phyloP scores from a whole-genome alignment of 2,888 invertebrate species.

The Linnaemya vulpina region DNA sequence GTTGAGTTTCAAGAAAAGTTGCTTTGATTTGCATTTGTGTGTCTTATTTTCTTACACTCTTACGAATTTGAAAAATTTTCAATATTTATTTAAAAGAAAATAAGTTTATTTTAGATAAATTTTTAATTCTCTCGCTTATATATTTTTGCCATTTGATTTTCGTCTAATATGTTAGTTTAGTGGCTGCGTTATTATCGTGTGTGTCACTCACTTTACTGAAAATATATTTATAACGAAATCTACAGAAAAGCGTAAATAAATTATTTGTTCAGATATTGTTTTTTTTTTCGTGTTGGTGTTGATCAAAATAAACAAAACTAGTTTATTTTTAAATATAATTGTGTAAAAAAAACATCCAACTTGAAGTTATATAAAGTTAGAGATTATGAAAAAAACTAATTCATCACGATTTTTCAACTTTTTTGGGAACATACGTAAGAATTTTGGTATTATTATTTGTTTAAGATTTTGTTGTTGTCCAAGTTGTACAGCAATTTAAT shows the following conservation, averaged over 20 bases:
- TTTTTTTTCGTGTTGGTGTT: background rate
- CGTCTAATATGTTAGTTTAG: constrained; percentile 61
- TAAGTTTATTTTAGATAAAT: constrained; percentile 36
- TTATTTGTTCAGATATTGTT: constrained; percentile 7
- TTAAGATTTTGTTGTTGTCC: constrained; percentile 27
- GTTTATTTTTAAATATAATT: constrained; percentile 34
- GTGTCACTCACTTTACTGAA: background rate
- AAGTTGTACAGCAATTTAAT: constrained; percentile 49
- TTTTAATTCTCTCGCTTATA: constrained; percentile 28
- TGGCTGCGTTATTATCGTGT: constrained; percentile 50
- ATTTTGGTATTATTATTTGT: constrained; percentile 37
- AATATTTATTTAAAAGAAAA: constrained; percentile 24
- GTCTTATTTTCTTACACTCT: constrained; percentile 10
- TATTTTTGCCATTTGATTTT: constrained; percentile 25
- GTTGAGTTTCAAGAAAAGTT: constrained; percentile 29
- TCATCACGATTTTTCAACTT: constrained; percentile 68
- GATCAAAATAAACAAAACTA: constrained; percentile 43
- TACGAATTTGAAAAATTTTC: constrained; percentile 6
- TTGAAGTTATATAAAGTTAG: constrained; percentile 9
- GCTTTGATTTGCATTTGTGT: background rate
- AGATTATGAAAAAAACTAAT: constrained; percentile 68
- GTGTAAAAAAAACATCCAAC: constrained; percentile 15
- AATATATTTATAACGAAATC: background rate
- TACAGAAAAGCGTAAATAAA: constrained; percentile 31
- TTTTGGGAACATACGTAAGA: constrained; percentile 66